Conservation (phyloP, 2,888 invertebrate species). For the Hydrotaea cyrtoneurina region DNA sequence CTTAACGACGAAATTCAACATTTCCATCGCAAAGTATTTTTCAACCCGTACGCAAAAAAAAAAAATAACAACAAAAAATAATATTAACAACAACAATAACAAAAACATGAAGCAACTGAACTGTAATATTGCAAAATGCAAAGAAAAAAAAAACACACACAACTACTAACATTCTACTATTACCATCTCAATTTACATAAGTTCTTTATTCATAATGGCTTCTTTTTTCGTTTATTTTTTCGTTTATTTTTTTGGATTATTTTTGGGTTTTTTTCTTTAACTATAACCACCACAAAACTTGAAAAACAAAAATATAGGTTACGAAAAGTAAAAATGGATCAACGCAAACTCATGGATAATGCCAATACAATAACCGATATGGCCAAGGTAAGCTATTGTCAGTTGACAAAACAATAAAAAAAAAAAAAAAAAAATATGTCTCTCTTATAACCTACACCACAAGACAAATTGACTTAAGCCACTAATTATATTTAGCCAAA, state of each 20-base stretch:
- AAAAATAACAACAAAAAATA: slow-evolving; percentile 25
- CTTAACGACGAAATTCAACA: slow-evolving; percentile 77
- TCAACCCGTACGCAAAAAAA: slow-evolving; percentile 63
- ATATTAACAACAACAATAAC: no score
- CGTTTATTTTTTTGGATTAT: slow-evolving; percentile 61
- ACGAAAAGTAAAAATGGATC: slow-evolving; percentile 99
- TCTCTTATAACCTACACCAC: neutral
- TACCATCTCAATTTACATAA: slow-evolving; percentile 41
- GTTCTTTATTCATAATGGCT: slow-evolving; percentile 61
- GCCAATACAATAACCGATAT: slow-evolving; percentile 99
- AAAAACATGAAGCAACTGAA: slow-evolving; percentile 14
- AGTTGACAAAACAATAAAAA: neutral
- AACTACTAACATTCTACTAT: slow-evolving; percentile 47
- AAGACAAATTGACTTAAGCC: neutral
- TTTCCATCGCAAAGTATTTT: slow-evolving; percentile 76
- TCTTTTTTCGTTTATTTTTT: slow-evolving; percentile 61
- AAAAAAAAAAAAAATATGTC: no score
- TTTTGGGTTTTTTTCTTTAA: slow-evolving; percentile 31
- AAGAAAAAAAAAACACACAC: slow-evolving; percentile 25
- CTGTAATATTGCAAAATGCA: neutral
- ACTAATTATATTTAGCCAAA: no score
- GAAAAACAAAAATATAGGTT: slow-evolving; percentile 84
- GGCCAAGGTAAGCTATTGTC: slow-evolving; percentile 92
- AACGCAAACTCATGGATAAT: slow-evolving; percentile 99
- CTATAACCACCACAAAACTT: slow-evolving; percentile 40